Conservation (phyloP, 2,113 vertebrate species). For the Phocoena sinus region DNA sequence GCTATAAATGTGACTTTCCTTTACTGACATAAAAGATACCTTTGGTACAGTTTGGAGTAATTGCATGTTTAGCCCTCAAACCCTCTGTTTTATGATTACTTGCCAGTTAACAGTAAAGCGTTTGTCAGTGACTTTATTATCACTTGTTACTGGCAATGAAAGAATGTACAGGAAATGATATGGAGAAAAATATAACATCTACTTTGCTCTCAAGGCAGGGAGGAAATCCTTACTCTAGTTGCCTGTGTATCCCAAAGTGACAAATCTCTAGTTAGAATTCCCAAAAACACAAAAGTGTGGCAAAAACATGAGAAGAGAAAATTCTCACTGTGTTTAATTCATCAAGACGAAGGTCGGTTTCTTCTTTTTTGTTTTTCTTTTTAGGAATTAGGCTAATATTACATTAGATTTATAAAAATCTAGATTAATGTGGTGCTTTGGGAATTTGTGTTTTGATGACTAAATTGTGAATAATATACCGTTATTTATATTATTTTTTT, state of each 20-base stretch:
- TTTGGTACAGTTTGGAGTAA: not conserved
- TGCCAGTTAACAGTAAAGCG: not conserved
- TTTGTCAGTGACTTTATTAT: not conserved
- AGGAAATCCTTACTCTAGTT: not conserved
- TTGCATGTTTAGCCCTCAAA: not conserved
- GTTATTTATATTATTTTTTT: not conserved
- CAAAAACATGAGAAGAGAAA: not conserved
- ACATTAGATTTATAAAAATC: not conserved
- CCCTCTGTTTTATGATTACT: not conserved
- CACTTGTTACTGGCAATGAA: not conserved
- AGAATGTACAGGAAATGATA: not conserved
- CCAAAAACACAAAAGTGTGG: not conserved
- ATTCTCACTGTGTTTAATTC: not conserved
- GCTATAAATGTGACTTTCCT: constrained; percentile 22
- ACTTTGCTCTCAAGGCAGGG: not conserved
- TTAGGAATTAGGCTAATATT: not conserved
- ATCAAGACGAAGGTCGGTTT: not conserved
- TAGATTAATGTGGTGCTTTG: not conserved
- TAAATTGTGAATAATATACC: not conserved
- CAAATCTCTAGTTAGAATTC: not conserved
- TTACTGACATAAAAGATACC: not conserved
- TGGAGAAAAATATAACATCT: not conserved
- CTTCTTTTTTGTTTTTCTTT: not conserved
- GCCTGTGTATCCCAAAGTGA: not conserved
- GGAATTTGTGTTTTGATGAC: not conserved